A percentile compares a stretch with the other conserved stretches of the same genome.
These are phyloP conservation scores for Euura lappo DNA, from an alignment of 1,140 invertebrate genomes.

Conservation along the genomic window DNA sequence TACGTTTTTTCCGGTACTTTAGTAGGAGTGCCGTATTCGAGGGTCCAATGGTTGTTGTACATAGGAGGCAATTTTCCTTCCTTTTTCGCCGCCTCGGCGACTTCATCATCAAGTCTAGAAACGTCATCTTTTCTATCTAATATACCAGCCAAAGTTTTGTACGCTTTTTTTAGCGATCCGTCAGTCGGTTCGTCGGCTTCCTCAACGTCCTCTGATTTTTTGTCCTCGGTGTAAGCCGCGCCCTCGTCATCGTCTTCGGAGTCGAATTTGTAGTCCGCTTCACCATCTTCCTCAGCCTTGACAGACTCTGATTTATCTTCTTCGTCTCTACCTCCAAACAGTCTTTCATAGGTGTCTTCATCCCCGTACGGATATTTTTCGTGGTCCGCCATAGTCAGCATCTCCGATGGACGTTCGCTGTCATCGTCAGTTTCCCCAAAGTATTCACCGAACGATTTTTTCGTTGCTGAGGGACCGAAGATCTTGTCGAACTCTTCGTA, in stretches of 20 bases:
- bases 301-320: constrained; percentile 10
- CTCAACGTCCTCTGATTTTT: not conserved
- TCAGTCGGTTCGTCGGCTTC: constrained; percentile 14
- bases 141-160: constrained; percentile 27
- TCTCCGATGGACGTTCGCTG: not conserved
- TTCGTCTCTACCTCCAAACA: constrained; percentile 12
- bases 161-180: not conserved
- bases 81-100: constrained; percentile 50
- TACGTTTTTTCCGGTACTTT: constrained; percentile 12
- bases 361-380: constrained; percentile 5
- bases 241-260: not conserved
- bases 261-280: constrained; percentile 20
- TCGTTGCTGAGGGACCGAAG: not conserved
- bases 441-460: not conserved
- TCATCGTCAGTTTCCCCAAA: not conserved
- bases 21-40: constrained; percentile 54
- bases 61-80: constrained; percentile 49
- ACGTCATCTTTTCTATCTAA: constrained; percentile 47
- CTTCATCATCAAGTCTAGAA: constrained; percentile 52
- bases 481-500: constrained; percentile 29
- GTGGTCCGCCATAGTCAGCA: not conserved
- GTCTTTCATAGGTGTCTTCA: constrained; percentile 5
- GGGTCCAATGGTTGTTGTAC: constrained; percentile 61
- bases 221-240: constrained; percentile 8
- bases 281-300: constrained; percentile 10